Base-by-base conservation (phyloP, 2,113 vertebrate species). In the Paradoxurus hermaphroditus region DNA sequence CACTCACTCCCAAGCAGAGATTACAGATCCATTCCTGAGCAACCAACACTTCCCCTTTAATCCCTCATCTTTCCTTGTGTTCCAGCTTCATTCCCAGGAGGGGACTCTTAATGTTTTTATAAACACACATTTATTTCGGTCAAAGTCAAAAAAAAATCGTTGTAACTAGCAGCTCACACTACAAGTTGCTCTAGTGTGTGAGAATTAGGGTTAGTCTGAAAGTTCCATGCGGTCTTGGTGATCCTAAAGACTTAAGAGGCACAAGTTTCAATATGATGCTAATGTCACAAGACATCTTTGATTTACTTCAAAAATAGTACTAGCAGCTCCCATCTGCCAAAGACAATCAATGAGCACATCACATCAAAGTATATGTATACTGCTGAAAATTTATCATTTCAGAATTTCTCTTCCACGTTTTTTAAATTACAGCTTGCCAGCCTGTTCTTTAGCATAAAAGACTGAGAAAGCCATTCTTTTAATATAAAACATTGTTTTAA, bases 51-150 rank as follows among this genome's bases (percentile, higher is more conserved):
- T 91, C 18, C 90, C 68, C 31, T 31, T 56, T 65, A 5, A 5
- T 4, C 16, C 11, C 13, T 29, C 65, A 88, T 23, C n/a, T 68
- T 70, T 23, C 23, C 67, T 70, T 72, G 89, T 72, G 79, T 29
- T 96, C 36, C 85, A 83, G 14, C 63, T 77, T 89, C 44, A n/a
- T 51, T 90, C n/a, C 93, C 62, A 62, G 70, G 36, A 81, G 51
- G 18, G 3, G 6, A 79, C 23, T 75, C 59, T 56, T 56, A 78
- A 68, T 34, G n/a, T 23, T 73, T 96, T 90, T 63, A 90, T 49
- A 95, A 95, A 75, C 7, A 93, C 9, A n/a, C 49, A 88, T 68
- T 90, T 79, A 91, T 34, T 94, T 96, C 41, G n/a, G 46, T 65
- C 18, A 72, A 51, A 94, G 78, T 36, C 34, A 95, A 59, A 59